phyloP scores from a whole-genome alignment of 1,140 invertebrate species.

The Drosophila arizonae region DNA sequence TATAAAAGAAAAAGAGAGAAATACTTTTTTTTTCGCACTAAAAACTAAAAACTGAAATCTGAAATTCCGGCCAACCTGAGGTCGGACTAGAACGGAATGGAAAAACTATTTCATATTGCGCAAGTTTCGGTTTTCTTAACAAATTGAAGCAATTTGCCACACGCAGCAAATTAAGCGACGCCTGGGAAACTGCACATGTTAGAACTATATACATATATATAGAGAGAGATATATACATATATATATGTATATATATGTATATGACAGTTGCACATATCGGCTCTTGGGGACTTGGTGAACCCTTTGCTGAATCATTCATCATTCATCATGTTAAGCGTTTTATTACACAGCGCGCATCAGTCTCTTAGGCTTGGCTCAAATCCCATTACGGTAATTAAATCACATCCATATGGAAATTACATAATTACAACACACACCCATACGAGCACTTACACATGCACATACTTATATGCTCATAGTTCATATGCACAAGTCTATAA shows the following conservation, averaged over 20 bases:
- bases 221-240: too few species aligned
- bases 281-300: constrained; percentile 54
- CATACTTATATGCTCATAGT: constrained; percentile 51
- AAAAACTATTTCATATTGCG: constrained; percentile 34
- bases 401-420: constrained; percentile 82
- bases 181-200: constrained; percentile 57
- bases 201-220: too few species aligned
- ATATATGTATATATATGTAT: too few species aligned
- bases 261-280: neutral
- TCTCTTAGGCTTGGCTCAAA: constrained; percentile 61
- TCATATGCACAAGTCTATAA: constrained; percentile 73
- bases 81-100: constrained; percentile 18
- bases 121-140: constrained; percentile 60
- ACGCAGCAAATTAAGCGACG: constrained; percentile 70
- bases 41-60: neutral
- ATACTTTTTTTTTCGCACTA: constrained; percentile 53
- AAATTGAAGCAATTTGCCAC: constrained; percentile 77
- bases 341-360: constrained; percentile 65
- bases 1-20: constrained; percentile 33
- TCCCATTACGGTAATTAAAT: constrained; percentile 83
- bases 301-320: constrained; percentile 74
- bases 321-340: constrained; percentile 81
- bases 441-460: constrained; percentile 1
- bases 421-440: constrained; percentile 66
- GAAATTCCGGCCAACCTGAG: constrained; percentile 49